Evolutionary conservation across 2,797 vertebrate species (phyloP).

Genomic region (Bradypodion ventrale): DNA sequence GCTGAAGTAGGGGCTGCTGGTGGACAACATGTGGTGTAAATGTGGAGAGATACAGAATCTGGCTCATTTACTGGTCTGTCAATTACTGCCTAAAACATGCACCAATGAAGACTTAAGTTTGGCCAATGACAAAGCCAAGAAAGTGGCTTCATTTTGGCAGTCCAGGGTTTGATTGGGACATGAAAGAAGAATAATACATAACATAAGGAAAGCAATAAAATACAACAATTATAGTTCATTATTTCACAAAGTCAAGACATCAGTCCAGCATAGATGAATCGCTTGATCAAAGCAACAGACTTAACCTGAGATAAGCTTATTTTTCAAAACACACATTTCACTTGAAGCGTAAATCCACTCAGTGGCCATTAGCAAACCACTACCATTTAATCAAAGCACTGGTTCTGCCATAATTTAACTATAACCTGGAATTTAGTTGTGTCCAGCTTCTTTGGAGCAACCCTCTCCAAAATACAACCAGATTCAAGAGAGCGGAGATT

Average conservation of each 20-base stretch:
- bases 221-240: neutral
- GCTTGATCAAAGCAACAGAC: neutral
- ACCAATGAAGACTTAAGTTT: no score
- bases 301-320: neutral
- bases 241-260: neutral
- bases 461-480: neutral
- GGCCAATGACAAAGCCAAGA: no score
- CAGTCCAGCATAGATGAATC: neutral
- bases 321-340: neutral
- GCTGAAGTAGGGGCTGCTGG: no score
- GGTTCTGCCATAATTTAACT: neutral
- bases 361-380: neutral
- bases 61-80: no score
- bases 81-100: no score
- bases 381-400: neutral
- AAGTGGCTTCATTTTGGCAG: no score
- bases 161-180: no score
- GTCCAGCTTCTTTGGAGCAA: neutral
- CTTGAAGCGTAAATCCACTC: neutral
- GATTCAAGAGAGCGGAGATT: neutral
- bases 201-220: no score
- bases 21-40: no score
- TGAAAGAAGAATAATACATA: no score
- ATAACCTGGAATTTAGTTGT: neutral
- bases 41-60: no score